phyloP scores from a whole-genome alignment of 2,113 vertebrate genomes.

The Pseudolaguvia tuberculata region DNA sequence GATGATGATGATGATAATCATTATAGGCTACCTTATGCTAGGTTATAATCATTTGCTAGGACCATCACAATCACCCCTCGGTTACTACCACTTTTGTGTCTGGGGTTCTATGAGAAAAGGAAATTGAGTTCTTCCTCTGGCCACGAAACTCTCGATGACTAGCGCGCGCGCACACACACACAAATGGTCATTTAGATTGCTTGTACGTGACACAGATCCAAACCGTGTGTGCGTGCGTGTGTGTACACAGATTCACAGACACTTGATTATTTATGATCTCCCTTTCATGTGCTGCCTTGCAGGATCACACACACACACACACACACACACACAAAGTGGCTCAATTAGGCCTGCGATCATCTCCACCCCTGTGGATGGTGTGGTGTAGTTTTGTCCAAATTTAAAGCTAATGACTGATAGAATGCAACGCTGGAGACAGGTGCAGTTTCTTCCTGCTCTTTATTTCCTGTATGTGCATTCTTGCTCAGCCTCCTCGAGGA shows the following conservation, averaged over 20 bases:
- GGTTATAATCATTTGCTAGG: neutral
- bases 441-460: conserved; percentile 15
- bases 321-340: conserved; percentile 7
- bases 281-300: conserved; percentile 1
- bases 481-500: conserved; percentile 2
- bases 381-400: conserved; percentile 38
- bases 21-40: conserved; percentile 42
- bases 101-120: neutral
- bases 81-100: conserved; percentile 21
- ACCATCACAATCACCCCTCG: conserved; percentile 42
- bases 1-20: conserved; percentile 38
- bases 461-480: conserved; percentile 19
- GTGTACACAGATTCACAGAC: conserved; percentile 34
- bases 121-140: conserved; percentile 32
- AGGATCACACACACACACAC: conserved; percentile 19
- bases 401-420: conserved; percentile 37
- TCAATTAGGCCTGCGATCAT: conserved; percentile 13
- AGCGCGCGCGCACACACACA: too few species aligned
- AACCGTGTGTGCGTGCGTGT: too few species aligned
- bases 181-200: conserved; percentile 49
- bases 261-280: conserved; percentile 41
- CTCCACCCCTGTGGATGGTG: conserved; percentile 26
- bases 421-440: conserved; percentile 24
- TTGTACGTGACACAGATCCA: conserved; percentile 44
- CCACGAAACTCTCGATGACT: conserved; percentile 42